phyloP scores from a whole-genome alignment of 2,797 vertebrate genomes.

The Chaetodon trifasciatus region DNA sequence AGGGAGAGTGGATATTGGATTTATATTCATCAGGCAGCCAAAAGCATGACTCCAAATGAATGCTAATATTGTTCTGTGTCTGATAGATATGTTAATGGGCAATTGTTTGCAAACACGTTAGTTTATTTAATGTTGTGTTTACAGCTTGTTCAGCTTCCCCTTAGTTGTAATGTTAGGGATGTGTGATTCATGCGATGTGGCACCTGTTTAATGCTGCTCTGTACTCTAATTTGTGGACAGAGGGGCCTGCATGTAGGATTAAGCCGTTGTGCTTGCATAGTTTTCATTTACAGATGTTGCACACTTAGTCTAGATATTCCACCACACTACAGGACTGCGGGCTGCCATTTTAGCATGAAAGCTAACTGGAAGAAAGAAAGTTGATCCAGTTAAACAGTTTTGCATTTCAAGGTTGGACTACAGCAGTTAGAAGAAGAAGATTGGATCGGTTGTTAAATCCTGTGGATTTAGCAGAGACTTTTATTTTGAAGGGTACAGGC shows the following conservation, averaged over 20 bases:
- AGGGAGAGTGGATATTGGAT: background rate
- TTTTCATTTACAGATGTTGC: background rate
- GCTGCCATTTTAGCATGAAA: background rate
- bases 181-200: background rate
- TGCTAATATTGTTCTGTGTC: background rate
- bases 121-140: background rate
- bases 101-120: background rate
- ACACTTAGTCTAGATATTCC: background rate
- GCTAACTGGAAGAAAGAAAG: background rate
- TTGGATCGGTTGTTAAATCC: background rate
- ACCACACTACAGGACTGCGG: background rate
- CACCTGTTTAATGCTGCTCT: background rate
- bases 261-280: background rate
- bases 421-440: background rate
- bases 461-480: background rate
- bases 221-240: background rate
- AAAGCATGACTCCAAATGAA: background rate
- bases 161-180: background rate
- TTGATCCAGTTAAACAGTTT: background rate
- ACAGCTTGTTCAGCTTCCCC: background rate
- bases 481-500: background rate
- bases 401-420: background rate
- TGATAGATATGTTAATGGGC: background rate
- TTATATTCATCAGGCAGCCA: background rate
- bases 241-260: background rate